A percentile compares a stretch with the other conserved stretches of the same genome.
Evolutionary conservation across 2,113 vertebrate genomes (phyloP).

Genomic region (Capreolus pygargus): DNA sequence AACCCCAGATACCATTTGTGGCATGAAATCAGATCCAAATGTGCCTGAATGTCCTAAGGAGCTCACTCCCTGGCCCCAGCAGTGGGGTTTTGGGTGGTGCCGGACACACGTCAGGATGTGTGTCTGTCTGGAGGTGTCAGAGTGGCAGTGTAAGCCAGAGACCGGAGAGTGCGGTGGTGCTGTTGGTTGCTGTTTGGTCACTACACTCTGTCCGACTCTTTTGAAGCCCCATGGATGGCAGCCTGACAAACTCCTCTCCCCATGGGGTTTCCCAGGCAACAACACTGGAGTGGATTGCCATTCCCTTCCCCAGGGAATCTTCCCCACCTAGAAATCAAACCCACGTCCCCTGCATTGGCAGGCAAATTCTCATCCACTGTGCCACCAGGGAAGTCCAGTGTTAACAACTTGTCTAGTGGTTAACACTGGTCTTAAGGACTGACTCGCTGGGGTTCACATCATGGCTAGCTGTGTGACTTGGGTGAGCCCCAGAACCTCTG

Average conservation of each 20-base stretch:
- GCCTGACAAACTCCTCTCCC: neutral
- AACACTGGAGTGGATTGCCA: neutral
- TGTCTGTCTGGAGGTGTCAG: neutral
- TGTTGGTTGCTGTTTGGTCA: neutral
- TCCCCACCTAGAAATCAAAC: neutral
- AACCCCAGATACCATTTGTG: constrained; percentile 48
- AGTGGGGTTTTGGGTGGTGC: neutral
- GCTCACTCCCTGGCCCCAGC: neutral
- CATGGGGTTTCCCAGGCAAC: neutral
- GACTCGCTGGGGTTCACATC: neutral
- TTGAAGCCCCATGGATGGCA: neutral
- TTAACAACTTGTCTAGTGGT: neutral
- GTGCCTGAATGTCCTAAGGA: neutral
- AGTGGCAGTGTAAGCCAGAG: neutral
- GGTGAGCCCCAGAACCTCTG: neutral
- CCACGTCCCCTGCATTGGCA: neutral
- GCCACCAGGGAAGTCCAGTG: neutral
- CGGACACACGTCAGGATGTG: neutral
- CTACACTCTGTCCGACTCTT: neutral
- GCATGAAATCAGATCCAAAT: constrained; percentile 64
- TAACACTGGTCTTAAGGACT: neutral
- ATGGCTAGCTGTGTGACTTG: neutral
- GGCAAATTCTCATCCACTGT: neutral
- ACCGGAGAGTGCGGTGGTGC: neutral
- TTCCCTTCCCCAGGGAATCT: neutral